Conservation (phyloP, 2,888 invertebrate genomes). For the Automeris io region DNA sequence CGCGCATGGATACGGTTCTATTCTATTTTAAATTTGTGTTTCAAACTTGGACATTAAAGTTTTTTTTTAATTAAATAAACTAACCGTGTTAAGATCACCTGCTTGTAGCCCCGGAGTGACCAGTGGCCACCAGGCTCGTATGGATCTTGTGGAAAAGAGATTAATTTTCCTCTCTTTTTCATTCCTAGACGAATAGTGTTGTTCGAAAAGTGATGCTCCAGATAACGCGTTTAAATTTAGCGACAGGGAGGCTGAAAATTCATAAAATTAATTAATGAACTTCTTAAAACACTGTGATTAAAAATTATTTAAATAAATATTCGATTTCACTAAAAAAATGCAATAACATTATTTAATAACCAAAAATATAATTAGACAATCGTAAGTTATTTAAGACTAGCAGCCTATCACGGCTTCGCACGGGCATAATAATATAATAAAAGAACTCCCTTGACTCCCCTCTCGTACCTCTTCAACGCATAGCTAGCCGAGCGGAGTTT, state of each 20-base stretch:
- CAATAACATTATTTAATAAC: too few relatives aligned
- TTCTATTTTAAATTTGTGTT: neutral
- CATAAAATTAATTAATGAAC: constrained; percentile 3
- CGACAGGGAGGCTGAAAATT: constrained; percentile 71
- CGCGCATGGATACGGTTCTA: neutral
- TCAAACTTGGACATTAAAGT: neutral
- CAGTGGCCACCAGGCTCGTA: constrained; percentile 85
- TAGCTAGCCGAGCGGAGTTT: too few relatives aligned
- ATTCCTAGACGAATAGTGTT: constrained; percentile 59
- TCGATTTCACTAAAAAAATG: too few relatives aligned
- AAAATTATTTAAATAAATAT: neutral
- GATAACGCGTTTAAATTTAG: constrained; percentile 79
- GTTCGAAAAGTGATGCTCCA: constrained; percentile 60
- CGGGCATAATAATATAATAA: too few relatives aligned
- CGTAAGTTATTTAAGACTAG: too few relatives aligned
- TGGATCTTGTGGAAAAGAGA: constrained; percentile 77
- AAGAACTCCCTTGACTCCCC: too few relatives aligned
- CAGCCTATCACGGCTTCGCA: neutral
- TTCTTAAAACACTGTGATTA: neutral
- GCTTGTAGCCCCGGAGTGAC: constrained; percentile 26
- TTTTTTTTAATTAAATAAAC: constrained; percentile 12
- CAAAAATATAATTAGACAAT: too few relatives aligned
- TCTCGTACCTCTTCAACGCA: too few relatives aligned
- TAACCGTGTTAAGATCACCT: constrained; percentile 28
- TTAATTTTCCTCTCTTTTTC: constrained; percentile 73